Evolutionary conservation across 2,113 vertebrate genomes (phyloP).

Genomic region (Lagopus muta): DNA sequence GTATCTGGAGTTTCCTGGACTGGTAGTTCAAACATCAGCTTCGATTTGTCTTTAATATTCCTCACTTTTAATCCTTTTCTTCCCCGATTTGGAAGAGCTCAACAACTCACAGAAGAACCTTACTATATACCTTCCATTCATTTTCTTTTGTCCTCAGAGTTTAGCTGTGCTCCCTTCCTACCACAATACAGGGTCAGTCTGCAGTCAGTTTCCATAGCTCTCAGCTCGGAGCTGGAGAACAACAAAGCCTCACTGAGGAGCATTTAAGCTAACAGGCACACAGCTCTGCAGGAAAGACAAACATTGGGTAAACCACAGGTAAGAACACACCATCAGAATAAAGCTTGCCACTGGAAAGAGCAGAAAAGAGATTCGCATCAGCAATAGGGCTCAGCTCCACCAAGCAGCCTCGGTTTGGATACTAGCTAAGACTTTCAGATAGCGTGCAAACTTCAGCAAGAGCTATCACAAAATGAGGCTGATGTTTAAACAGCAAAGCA

Average conservation of each 20-base stretch:
- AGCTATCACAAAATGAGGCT: not conserved
- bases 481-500: not conserved
- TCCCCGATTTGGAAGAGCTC: constrained; percentile 16
- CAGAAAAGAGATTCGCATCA: not conserved
- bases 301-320: not conserved
- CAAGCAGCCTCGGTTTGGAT: not conserved
- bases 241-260: not conserved
- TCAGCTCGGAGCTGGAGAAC: not conserved
- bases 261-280: not conserved
- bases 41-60: constrained; percentile 46
- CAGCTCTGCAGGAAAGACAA: not conserved
- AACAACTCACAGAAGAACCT: not conserved
- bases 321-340: not conserved
- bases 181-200: not conserved
- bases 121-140: not conserved
- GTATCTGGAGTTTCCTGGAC: constrained; percentile 49
- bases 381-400: not conserved
- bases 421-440: not conserved
- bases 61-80: constrained; percentile 52
- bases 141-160: not conserved
- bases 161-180: constrained; percentile 13
- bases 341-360: not conserved
- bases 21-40: constrained; percentile 52
- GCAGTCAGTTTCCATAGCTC: not conserved
- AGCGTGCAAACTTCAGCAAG: not conserved